A percentile compares a stretch with the other conserved stretches of the same genome.
phyloP scores from a whole-genome alignment of 2,888 invertebrate species.

The Sepiola atlantica region DNA sequence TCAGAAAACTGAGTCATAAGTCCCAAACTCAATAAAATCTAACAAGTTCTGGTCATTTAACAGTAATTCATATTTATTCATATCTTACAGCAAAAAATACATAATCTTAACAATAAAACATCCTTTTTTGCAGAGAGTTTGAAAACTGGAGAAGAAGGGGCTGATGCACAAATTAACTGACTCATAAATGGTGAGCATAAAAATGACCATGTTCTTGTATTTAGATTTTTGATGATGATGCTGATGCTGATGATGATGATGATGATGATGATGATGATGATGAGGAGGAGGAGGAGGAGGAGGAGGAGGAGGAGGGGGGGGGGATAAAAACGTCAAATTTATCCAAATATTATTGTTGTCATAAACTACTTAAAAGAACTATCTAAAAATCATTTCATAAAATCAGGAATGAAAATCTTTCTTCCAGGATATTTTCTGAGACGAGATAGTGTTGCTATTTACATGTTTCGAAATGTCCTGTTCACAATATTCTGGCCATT shows the following conservation, averaged over 20 bases:
- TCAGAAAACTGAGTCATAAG: neutral
- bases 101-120: neutral
- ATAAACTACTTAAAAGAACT: too few species aligned
- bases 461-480: too few species aligned
- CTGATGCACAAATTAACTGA: neutral
- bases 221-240: neutral
- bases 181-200: neutral
- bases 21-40: neutral
- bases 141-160: neutral
- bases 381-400: too few species aligned
- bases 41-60: neutral
- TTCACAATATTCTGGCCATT: too few species aligned
- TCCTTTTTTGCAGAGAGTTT: neutral
- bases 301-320: too few species aligned
- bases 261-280: too few species aligned
- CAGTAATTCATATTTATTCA: slow-evolving; percentile 32
- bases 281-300: too few species aligned
- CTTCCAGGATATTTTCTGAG: too few species aligned
- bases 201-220: neutral
- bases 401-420: too few species aligned
- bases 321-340: too few species aligned
- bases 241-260: neutral
- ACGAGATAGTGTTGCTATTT: too few species aligned
- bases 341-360: too few species aligned
- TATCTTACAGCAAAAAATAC: neutral